Evolutionary conservation across 2,113 vertebrate species (phyloP).

Genomic region (Lutjanus erythropterus): DNA sequence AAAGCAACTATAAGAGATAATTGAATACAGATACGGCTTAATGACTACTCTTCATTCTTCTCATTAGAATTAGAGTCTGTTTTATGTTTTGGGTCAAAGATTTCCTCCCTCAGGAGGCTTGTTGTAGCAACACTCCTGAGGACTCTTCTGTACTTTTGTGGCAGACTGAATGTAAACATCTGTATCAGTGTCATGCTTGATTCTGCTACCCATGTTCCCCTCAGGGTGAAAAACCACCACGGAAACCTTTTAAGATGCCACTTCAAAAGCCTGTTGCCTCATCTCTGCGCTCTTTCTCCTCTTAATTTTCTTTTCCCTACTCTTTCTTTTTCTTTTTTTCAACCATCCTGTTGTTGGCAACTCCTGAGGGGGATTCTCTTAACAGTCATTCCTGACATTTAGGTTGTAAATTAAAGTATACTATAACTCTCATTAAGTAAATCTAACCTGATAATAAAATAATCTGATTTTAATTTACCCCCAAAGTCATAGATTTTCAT

Average conservation of each 20-base stretch:
- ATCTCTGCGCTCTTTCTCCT: background rate
- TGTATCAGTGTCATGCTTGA: constrained; percentile 12
- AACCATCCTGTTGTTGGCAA: background rate
- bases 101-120: constrained; percentile 11
- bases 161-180: constrained; percentile 10
- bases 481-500: too few relatives aligned
- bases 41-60: constrained; percentile 32
- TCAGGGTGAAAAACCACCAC: constrained; percentile 2
- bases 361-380: background rate
- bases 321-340: background rate
- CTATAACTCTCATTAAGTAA: background rate
- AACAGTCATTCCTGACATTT: background rate
- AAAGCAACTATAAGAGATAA: constrained; percentile 14
- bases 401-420: background rate
- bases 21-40: constrained; percentile 14
- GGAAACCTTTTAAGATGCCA: background rate
- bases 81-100: constrained; percentile 45
- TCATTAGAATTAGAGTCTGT: constrained; percentile 37
- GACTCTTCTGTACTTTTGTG: background rate
- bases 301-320: background rate
- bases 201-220: constrained; percentile 4
- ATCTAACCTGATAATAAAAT: background rate
- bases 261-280: constrained; percentile 1
- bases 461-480: background rate
- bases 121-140: constrained; percentile 27